Percentiles rank a stretch among this genome's conserved stretches.
These are phyloP conservation scores for Patella depressa DNA, from an alignment of 2,888 invertebrate species.

Conservation along the genomic window DNA sequence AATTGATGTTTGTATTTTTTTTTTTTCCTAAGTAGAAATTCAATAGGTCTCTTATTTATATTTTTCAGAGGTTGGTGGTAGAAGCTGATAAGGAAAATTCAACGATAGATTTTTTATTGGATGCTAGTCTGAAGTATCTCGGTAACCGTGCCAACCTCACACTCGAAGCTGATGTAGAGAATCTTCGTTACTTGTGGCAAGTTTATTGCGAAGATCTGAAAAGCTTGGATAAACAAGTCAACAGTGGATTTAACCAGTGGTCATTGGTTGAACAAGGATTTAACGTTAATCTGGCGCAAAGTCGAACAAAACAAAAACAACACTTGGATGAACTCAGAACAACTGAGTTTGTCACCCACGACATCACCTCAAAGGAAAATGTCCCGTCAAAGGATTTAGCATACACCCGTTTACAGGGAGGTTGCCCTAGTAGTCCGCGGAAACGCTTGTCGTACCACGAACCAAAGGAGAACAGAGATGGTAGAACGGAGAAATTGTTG, in stretches of 20 bases:
- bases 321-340: neutral
- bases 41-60: neutral
- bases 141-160: constrained; percentile 29
- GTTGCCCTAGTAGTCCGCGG: neutral
- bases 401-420: constrained; percentile 1
- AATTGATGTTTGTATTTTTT: no score
- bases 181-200: constrained; percentile 35
- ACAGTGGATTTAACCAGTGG: neutral
- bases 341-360: constrained; percentile 2
- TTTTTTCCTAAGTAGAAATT: neutral
- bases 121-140: constrained; percentile 32
- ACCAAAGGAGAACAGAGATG: neutral
- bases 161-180: constrained; percentile 36
- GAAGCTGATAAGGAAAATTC: constrained; percentile 34
- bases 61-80: constrained; percentile 33
- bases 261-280: neutral
- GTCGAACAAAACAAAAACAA: neutral
- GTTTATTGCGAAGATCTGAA: constrained; percentile 24
- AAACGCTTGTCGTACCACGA: neutral
- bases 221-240: constrained; percentile 13
- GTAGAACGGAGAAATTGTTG: neutral
- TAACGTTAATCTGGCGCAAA: neutral
- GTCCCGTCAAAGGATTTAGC: neutral
- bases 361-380: neutral
- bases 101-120: constrained; percentile 30